Base-by-base conservation (phyloP, 1,140 invertebrate species). In the Sminthurides bifidus region DNA sequence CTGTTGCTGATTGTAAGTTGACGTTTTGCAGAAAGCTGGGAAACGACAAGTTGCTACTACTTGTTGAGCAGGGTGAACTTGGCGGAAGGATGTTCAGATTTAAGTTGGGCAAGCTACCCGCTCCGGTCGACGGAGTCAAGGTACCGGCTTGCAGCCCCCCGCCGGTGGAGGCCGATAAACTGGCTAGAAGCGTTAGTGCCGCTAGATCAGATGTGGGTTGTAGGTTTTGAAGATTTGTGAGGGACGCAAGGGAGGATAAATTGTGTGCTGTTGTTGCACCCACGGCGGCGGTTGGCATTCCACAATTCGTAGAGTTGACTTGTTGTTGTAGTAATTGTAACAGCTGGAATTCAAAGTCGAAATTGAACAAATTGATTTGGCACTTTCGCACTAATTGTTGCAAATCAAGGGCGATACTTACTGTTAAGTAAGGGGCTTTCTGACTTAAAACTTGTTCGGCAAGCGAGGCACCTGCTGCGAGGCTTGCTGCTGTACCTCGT, bases 401-500 rank as follows among this genome's bases (percentile, higher is more conserved):
- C 24, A 8, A 37, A 33, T 31, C n/a, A 38, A 33, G 5, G 19
- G 1, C 3, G 48, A 37, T 10, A n/a, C 15, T 52, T 49, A 54
- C 57, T 17, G 57, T 29, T 15, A 59, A 48, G 27, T 59, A 46
- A 2, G 46, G 44, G 15, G 31, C 31, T 27, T 59, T 59, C 24
- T 58, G 51, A 6, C 29, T 27, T 26, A 54, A 8, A 15, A 2
- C 37, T 35, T 30, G 49, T 2, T 58, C 56, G 23, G 10, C 23
- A 24, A 58, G 26, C 8, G 49, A 3, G 23, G 29, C 35, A 24
- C 26, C 14, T n/a, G 21, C 53, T 1, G 38, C 15, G n/a, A n/a
- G 54, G 41, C 14, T 19, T 3, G 19, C 12, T 19, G 2, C 5
- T 38, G 38, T 26, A 67, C 95, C 92, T 72, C 97, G 97, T 70